These are phyloP conservation scores for Acanthococcus lagerstroemiae DNA, from an alignment of 2,888 invertebrate genomes.

Conservation along the genomic window DNA sequence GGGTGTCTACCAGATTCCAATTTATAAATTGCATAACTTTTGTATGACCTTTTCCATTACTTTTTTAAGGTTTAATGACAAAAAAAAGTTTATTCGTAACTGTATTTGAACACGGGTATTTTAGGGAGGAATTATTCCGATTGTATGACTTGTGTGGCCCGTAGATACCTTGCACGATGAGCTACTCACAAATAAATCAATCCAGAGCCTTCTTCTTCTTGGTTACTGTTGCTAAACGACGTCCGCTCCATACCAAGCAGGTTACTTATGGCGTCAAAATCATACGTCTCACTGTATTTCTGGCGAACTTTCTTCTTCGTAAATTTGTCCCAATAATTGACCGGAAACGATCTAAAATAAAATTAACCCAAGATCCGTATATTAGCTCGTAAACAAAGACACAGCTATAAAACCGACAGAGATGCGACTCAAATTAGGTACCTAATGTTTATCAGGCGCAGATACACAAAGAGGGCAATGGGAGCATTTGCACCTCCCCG, in stretches of 20 bases:
- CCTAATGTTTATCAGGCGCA: no score
- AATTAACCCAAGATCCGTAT: not conserved
- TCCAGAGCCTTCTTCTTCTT: constrained; percentile 70
- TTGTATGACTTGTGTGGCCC: not conserved
- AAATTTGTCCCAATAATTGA: constrained; percentile 99
- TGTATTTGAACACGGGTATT: no score
- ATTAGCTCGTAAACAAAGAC: no score
- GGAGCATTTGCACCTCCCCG: no score
- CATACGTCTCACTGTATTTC: constrained; percentile 94
- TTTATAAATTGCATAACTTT: no score
- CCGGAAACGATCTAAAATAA: constrained; percentile 80
- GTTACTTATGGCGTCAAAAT: constrained; percentile 91
- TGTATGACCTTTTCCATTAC: no score
- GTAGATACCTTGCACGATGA: not conserved
- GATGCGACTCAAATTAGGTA: no score
- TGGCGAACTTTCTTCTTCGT: constrained; percentile 97
- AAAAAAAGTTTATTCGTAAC: no score
- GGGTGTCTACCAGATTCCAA: no score
- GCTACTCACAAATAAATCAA: constrained; percentile 62
- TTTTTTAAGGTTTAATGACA: no score
- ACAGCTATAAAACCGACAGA: no score
- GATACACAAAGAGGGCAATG: no score
- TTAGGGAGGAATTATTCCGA: not conserved
- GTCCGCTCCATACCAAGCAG: constrained; percentile 96
- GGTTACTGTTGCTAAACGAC: constrained; percentile 54